Evolutionary conservation across 1,140 invertebrate species (phyloP).

Genomic region (Oscheius sp.): DNA sequence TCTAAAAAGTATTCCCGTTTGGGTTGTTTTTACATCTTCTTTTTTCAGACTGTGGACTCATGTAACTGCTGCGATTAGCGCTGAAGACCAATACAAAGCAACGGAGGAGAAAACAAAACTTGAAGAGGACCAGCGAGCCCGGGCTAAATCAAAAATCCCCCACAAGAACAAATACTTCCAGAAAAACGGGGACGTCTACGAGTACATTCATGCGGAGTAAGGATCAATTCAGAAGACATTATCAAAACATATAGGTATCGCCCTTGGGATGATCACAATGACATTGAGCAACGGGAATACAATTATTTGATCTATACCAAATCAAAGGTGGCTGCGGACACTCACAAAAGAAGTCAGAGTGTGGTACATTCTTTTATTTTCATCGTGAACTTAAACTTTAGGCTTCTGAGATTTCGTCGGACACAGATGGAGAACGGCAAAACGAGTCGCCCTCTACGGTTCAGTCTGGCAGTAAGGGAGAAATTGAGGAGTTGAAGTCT

Average conservation of each 20-base stretch:
- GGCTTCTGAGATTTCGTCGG: not conserved
- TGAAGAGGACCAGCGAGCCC: conserved; percentile 30
- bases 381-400: not conserved
- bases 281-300: conserved; percentile 29
- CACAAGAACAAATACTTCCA: conserved; percentile 30
- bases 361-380: not conserved
- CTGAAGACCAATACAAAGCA: conserved; percentile 40
- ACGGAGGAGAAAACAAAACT: conserved; percentile 38
- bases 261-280: conserved; percentile 34
- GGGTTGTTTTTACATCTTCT: not conserved
- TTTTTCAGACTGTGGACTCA: conserved; percentile 29
- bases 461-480: not conserved
- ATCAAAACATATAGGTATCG: conserved; percentile 12
- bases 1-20: conserved; percentile 19
- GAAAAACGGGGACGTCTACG: conserved; percentile 15
- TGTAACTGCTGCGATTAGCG: conserved; percentile 29
- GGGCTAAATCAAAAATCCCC: conserved; percentile 26
- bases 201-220: conserved; percentile 32
- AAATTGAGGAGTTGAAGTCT: not conserved
- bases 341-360: not conserved
- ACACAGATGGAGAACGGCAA: not conserved
- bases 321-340: not conserved
- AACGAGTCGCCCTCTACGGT: not conserved
- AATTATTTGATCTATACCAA: conserved; percentile 18
- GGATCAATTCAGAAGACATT: not conserved